These are phyloP conservation scores for Drosophila percnosoma DNA, from an alignment of 2,888 invertebrate genomes.

Conservation along the genomic window DNA sequence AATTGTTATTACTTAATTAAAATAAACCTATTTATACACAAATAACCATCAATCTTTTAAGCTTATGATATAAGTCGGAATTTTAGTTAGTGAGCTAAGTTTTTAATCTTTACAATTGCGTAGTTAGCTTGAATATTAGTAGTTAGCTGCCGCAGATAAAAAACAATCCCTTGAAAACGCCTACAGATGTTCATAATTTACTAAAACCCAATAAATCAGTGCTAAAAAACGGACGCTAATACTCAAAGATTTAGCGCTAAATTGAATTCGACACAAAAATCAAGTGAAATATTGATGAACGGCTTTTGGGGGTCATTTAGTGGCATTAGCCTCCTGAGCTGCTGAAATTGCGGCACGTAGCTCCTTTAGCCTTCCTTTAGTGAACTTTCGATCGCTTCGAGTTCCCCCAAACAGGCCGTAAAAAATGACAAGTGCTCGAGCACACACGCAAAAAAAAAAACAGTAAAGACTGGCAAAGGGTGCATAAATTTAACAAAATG, in stretches of 20 bases:
- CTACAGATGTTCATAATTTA: constrained; percentile 43
- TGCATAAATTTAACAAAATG: constrained; percentile 77
- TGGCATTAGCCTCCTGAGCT: constrained; percentile 67
- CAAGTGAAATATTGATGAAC: constrained; percentile 74
- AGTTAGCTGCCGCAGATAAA: background rate
- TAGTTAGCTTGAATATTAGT: background rate
- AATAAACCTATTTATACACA: background rate
- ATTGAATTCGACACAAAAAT: constrained; percentile 71
- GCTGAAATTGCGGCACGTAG: constrained; percentile 62
- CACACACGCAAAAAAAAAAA: constrained; percentile 7
- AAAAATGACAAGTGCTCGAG: constrained; percentile 71
- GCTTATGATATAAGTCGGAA: background rate
- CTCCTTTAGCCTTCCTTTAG: constrained; percentile 35
- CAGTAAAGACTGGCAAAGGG: constrained; percentile 57
- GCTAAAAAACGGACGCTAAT: constrained; percentile 55
- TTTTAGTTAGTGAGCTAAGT: background rate
- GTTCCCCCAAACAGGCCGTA: constrained; percentile 38
- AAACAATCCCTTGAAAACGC: constrained; percentile 4
- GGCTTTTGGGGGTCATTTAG: constrained; percentile 69
- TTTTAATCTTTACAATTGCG: background rate
- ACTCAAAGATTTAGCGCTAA: constrained; percentile 55
- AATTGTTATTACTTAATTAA: background rate
- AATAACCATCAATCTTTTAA: background rate
- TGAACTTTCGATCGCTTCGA: constrained; percentile 31
- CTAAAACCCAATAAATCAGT: constrained; percentile 10